Base-by-base conservation (phyloP, 2,797 vertebrate genomes). In the Luscinia luscinia region DNA sequence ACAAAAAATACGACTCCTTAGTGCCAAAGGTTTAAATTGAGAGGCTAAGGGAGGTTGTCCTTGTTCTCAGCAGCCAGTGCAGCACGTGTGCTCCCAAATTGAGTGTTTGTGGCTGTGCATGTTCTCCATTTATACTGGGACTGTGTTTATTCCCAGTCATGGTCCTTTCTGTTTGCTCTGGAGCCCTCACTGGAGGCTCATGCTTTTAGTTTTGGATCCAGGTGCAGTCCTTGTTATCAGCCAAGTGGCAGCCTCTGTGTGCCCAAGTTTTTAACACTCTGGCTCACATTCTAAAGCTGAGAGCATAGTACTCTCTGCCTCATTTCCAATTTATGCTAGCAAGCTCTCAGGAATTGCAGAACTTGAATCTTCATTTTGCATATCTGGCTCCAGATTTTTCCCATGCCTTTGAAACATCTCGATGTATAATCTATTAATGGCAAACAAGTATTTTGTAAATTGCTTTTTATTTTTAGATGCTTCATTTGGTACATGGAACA, bases 401-500 rank as follows among this genome's bases (percentile, higher is more conserved):
- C 55, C 55, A 16, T 54, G 69, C 73, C 84, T 80, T 88, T 85
- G 61, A 62, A 62, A 28, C 79, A 41, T 89, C 58, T 73, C 14
- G 14, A 43, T 70, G 52, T 82, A n/a, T 63, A 84, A 58, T 72
- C 85, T 96, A 55, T 83, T 95, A 75, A 75, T 58, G 87, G 76
- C 73, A 84, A 85, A 91, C 58, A 45, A 0, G 0, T 78, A 77
- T 84, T 94, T 91, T 78, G 62, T 74, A 83, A 89, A 85, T 89
- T 74, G 61, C 57, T 70, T 68, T 89, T 78, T 90, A 77, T 92
- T 94, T 94, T 94, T 87, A 87, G 69, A 66, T 75, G 3, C 69
- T 88, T 86, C 22, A 43, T 23, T 88, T 61, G 46, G 40, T 88
- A 66, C 0, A 3, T 75, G 73, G 54, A 91, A 48, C 36, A 75